A percentile compares a stretch with the other conserved stretches of the same genome.
Conservation (phyloP, 1,140 invertebrate genomes). For the Aphelenchoides avenae region DNA sequence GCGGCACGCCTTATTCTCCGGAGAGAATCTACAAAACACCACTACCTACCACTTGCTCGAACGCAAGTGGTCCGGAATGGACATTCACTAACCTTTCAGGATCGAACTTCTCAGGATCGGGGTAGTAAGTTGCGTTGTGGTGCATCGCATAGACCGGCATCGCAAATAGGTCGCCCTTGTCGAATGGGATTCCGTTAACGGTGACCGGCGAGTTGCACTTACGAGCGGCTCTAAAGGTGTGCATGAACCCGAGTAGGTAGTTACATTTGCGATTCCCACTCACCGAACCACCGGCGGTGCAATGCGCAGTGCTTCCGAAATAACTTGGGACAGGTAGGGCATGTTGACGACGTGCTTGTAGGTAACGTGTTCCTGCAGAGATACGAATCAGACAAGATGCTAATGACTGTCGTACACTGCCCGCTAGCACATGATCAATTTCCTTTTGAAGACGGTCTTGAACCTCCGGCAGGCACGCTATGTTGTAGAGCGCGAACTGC, state of each 20-base stretch:
- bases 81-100: constrained; percentile 68
- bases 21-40: constrained; percentile 18
- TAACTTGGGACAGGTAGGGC: constrained; percentile 1
- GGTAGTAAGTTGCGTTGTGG: constrained; percentile 65
- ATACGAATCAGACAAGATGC: neutral
- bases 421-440: no score
- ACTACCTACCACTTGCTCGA: neutral
- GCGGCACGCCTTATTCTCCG: constrained; percentile 9
- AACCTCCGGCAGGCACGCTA: no score
- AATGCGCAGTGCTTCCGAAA: constrained; percentile 36
- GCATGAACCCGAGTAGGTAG: no score
- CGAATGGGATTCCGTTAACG: constrained; percentile 58
- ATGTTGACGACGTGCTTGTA: neutral
- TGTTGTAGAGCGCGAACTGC: no score
- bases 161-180: constrained; percentile 65
- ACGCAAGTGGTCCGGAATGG: no score
- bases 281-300: constrained; percentile 17
- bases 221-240: constrained; percentile 44
- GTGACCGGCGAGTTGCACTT: constrained; percentile 32
- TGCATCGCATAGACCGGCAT: constrained; percentile 69
- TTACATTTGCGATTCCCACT: neutral
- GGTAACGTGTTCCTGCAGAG: neutral
- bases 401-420: no score
- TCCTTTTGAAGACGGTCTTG: no score
- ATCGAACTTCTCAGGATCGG: constrained; percentile 66